These are phyloP conservation scores for Phenacoccus solenopsis DNA, from an alignment of 1,140 invertebrate genomes.

Conservation along the genomic window DNA sequence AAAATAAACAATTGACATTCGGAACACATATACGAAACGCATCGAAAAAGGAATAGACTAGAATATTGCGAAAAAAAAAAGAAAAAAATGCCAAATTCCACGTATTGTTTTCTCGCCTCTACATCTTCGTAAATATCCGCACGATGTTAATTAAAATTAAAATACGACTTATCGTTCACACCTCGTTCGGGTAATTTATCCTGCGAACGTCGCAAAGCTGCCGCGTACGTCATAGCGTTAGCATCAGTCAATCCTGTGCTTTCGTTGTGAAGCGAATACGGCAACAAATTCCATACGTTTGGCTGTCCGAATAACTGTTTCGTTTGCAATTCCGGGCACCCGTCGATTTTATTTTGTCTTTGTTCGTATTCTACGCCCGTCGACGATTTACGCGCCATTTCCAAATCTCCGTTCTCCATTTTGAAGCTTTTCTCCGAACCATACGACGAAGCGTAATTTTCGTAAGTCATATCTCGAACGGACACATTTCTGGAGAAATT, in stretches of 20 bases:
- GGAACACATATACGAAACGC: not conserved
- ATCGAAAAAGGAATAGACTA: not conserved
- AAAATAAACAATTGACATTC: not conserved
- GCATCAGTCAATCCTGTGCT: not conserved
- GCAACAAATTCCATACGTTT: not conserved
- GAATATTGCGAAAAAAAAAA: not conserved
- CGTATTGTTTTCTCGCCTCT: too few species aligned
- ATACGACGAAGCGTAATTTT: too few species aligned
- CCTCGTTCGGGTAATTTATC: not conserved
- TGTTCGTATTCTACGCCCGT: not conserved
- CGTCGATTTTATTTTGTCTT: not conserved
- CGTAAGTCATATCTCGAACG: not conserved
- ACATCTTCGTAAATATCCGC: too few species aligned
- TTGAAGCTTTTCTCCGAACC: not conserved
- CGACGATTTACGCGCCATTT: not conserved
- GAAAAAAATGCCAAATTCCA: not conserved
- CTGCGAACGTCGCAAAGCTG: not conserved
- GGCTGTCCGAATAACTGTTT: not conserved
- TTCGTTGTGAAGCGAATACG: not conserved
- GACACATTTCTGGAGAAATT: not conserved
- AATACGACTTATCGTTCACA: not conserved
- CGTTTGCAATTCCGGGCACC: not conserved
- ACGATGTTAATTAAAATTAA: not conserved
- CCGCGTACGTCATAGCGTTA: conserved; percentile 5
- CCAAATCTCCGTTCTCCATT: not conserved